Evolutionary conservation across 2,888 invertebrate species (phyloP), one percentile per base, ranked within the genome.

Genomic region (Drosophila aldrichi): DNA sequence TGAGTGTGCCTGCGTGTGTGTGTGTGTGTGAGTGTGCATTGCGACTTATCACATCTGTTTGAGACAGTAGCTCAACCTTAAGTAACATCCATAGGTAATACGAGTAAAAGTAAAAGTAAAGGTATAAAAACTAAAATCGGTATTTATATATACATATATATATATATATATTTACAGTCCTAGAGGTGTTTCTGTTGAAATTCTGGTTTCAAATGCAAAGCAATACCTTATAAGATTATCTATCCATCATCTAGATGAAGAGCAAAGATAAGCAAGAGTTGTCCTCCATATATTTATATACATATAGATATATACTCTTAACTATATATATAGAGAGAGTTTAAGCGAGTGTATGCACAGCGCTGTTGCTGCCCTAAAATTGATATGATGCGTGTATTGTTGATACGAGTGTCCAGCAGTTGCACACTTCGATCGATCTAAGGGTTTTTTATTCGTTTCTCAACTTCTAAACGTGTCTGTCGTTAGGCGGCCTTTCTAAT

Each of bases 141-240:
- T 66, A 40, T 55, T 29, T 4, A 29, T 48, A 49, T 46, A 32
- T 32, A 41, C 22, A 22, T 40, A 32, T 36, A 22, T 4, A 29
- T 41, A 49, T 46, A 32, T 32, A 41, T 44, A 22, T 40, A 32
- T 41, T 41, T 56, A 55, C 36, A 55, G 29, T 14, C 25, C 6
- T 36, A 72, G 36, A 58, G 46, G 73, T 64, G 44, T 44, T 52
- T 61, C 46, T 32, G 2, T 57, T 61, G 25, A 57, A 55, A 44
- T 49, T 64, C 54, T 64, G 72, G 40, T 60, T 64, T 51, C 46
- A 65, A 52, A 56, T 29, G 40, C 12, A 44, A 44, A 29, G 22
- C 14, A 58, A 60, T 74, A 67, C 61, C 54, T 61, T 51, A 49
- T 65, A 73, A 73, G 74, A 57, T 48, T 48, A n/a, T 29, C 25